Percentiles rank a stretch among this genome's conserved stretches.
These are phyloP conservation scores for Microcebus murinus DNA, from an alignment of 2,113 vertebrate species.

Conservation along the genomic window DNA sequence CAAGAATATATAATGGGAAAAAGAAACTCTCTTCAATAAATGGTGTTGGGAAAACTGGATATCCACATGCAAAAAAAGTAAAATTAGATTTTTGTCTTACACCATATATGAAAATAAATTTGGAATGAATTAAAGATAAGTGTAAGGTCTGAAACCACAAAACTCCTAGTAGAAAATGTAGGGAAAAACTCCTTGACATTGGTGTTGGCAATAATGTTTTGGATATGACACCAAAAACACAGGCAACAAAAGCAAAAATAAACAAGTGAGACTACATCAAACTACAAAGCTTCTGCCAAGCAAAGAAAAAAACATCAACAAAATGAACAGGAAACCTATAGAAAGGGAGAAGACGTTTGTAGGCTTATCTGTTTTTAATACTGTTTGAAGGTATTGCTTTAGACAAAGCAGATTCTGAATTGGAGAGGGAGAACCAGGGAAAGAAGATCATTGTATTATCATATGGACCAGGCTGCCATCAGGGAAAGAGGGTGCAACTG, in stretches of 20 bases:
- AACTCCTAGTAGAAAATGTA: neutral
- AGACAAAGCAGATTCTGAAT: neutral
- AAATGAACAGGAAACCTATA: neutral
- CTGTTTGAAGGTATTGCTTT: neutral
- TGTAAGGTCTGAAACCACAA: neutral
- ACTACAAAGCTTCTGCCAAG: neutral
- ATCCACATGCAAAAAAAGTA: neutral
- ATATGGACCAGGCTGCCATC: neutral
- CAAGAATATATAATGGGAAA: neutral
- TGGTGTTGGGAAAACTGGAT: neutral
- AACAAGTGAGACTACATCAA: neutral
- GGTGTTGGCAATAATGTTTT: neutral
- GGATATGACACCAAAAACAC: neutral
- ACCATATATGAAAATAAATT: neutral
- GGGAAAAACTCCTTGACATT: neutral
- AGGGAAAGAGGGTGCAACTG: neutral
- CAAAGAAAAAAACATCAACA: neutral
- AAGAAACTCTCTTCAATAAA: neutral
- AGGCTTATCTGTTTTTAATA: constrained; percentile 45
- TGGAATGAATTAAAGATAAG: neutral
- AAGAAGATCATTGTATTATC: neutral
- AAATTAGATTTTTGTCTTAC: neutral
- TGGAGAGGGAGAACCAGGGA: neutral
- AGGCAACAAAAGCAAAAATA: neutral
- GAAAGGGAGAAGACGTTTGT: neutral